Base-by-base conservation (phyloP, 2,888 invertebrate genomes). In the Caenorhabditis plicata region DNA sequence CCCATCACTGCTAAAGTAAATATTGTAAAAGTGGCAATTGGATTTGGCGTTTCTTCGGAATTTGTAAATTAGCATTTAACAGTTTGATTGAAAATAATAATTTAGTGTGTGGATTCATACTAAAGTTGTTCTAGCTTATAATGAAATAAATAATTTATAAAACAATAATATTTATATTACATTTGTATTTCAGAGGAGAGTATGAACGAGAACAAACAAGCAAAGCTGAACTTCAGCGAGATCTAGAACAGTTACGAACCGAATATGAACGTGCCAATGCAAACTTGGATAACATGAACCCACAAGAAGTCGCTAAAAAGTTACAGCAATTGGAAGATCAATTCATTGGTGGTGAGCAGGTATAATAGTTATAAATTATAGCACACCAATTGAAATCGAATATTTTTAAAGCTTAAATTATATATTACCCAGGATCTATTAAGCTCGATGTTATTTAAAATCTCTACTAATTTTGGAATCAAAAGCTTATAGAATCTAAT, bases 301-400 rank as follows among this genome's bases (percentile, higher is more conserved):
- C 74, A 11, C 58, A 60, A 22, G 78, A 78, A 45, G 76, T 76
- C 17, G 69, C 71, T 22, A 72, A 71, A 39, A 67, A 75, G 81
- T 83, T 86, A 68, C 85, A 87, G 77, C 85, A 86, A 54, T 84
- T 90, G 19, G 87, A 90, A 78, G 86, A 87, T 38, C 86, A 87
- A 46, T 86, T 91, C 84, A 89, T 91, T 33, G 90, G 90, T 2
- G 90, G 90, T 0, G 90, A 90, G 77, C 85, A 64, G n/a, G n/a
- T n/a, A n/a, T n/a, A n/a, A n/a, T n/a, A 27, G 48, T 31, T 17
- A 25, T 33, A 20, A 17, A 9, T 31, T 17, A 26, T n/a, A n/a
- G n/a, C n/a, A n/a, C n/a, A n/a, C n/a, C 9, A 19, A 36, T 36
- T 9, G 36, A 11, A 19, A 11, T 15, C 19, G 31, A 17, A n/a